These are phyloP conservation scores for Pogonophryne albipinna DNA, from an alignment of 2,797 vertebrate species.

Conservation along the genomic window DNA sequence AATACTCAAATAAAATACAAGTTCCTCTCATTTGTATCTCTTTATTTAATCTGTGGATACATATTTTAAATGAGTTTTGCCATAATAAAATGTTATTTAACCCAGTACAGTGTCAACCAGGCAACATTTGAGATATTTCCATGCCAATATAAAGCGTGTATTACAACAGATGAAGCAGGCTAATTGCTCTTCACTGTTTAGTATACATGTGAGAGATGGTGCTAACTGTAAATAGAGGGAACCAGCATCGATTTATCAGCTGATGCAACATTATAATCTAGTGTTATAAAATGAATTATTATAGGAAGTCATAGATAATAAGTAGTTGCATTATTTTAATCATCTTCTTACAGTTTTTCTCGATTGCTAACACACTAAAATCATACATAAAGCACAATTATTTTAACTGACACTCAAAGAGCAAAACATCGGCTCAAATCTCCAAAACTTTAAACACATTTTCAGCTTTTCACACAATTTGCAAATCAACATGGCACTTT, in stretches of 20 bases:
- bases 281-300: not conserved
- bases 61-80: not conserved
- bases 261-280: not conserved
- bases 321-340: not conserved
- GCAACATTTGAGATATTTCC: too few species aligned
- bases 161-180: too few species aligned
- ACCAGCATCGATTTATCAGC: not conserved
- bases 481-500: too few species aligned
- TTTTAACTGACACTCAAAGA: too few species aligned
- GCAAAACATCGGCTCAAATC: too few species aligned
- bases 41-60: not conserved
- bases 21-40: not conserved
- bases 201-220: conserved; percentile 1
- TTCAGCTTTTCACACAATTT: too few species aligned
- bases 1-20: conserved; percentile 1
- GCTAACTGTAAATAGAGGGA: conserved; percentile 18
- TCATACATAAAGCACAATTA: too few species aligned
- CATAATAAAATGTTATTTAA: too few species aligned
- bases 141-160: too few species aligned
- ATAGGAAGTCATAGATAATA: not conserved
- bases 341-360: not conserved
- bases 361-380: too few species aligned
- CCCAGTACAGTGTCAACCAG: too few species aligned
- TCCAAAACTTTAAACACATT: too few species aligned
- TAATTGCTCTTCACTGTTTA: not conserved